phyloP scores from a whole-genome alignment of 2,113 vertebrate genomes.

The Diadophis punctatus region DNA sequence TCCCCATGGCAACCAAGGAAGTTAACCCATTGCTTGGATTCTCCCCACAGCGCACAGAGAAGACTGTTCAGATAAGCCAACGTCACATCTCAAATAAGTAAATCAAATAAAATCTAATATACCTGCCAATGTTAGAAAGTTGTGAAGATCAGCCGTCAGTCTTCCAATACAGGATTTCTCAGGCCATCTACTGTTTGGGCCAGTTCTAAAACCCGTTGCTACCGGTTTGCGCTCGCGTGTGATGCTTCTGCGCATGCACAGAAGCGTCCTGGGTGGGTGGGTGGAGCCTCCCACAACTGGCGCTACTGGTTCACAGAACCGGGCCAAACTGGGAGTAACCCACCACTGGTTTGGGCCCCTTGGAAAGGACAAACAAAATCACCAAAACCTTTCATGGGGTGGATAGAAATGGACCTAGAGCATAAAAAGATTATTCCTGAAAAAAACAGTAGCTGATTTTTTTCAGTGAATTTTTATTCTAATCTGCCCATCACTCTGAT shows the following conservation, averaged over 20 bases:
- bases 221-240: no score
- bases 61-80: no score
- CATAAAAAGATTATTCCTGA: neutral
- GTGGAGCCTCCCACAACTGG: no score
- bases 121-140: neutral
- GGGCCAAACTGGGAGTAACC: no score
- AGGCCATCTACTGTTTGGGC: neutral
- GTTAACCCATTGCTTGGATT: no score
- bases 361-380: neutral
- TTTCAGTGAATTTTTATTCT: neutral
- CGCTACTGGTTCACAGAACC: no score
- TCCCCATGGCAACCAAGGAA: no score
- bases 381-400: neutral
- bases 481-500: neutral
- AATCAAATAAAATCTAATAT: neutral
- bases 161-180: neutral
- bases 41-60: no score
- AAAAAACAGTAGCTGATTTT: neutral
- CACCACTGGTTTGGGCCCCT: no score
- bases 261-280: no score
- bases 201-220: no score
- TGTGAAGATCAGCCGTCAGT: neutral
- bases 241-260: no score
- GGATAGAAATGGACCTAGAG: neutral
- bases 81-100: neutral